Evolutionary conservation across 2,113 vertebrate genomes (phyloP), one percentile per base, ranked within the genome.

Genomic region (Agapornis roseicollis): DNA sequence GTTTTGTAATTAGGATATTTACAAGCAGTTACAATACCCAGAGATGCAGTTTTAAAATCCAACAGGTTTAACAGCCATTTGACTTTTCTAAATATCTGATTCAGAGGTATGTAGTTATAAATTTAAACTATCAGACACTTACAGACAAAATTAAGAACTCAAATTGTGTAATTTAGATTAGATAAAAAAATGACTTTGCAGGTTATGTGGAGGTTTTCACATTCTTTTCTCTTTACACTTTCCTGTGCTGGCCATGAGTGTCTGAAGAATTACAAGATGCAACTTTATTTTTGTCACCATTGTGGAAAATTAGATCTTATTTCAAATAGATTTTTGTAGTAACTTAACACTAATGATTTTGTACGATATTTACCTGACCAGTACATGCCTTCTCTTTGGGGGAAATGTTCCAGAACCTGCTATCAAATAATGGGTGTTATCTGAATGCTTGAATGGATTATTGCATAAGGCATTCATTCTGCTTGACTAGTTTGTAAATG

Each of bases 91-190:
- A 64, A 35, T 5, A 7, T 15, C 39, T 31, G 42, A 46, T 28
- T 71, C 37, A 17, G 10, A 2, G 1, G 5, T 29, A 44, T 0
- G 0, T 10, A 52, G 4, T 25, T 63, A 44, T 31, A 11, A 39
- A 44, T 87, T 79, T 60, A 65, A 74, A 11, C 5, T 35, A 60
- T 15, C 13, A 33, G 8, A 20, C 3, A 53, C 11, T 13, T 35
- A 18, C 10, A 31, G 68, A 35, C 6, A 61, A 70, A 79, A 70
- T 22, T 17, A 63, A 63, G 31, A 58, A 9, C 18, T 2, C 2
- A 46, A 86, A 37, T 0, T 5, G 4, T 16, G 15, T 33, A 12
- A 42, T 42, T 64, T 64, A 33, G 8, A 13, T 44, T 10, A 52
- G 56, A 19, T 23, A 37, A 65, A 74, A 24, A 66, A 24, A 6